phyloP scores from a whole-genome alignment of 1,140 invertebrate genomes.

The Coptotermes formosanus region DNA sequence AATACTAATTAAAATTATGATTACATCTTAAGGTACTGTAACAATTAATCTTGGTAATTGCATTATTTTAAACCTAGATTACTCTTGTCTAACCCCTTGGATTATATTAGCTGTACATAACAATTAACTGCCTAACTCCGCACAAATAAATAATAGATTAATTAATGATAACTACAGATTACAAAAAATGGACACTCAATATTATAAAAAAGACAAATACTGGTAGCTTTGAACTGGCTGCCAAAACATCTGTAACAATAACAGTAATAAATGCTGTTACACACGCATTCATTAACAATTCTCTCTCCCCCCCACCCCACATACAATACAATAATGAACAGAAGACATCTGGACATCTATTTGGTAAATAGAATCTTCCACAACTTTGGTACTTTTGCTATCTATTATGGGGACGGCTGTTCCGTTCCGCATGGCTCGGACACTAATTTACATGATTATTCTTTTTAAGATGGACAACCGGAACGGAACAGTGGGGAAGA shows the following conservation, averaged over 20 bases:
- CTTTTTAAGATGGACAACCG: constrained; percentile 23
- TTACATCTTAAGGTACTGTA: neutral
- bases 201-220: constrained; percentile 21
- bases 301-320: neutral
- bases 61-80: neutral
- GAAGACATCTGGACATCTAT: neutral
- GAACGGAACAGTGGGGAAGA: constrained; percentile 34
- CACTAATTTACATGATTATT: constrained; percentile 16
- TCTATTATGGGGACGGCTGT: constrained; percentile 29
- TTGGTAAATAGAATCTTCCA: neutral
- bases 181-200: constrained; percentile 1
- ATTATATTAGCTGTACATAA: constrained; percentile 12
- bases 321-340: constrained; percentile 23
- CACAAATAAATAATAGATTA: constrained; percentile 22
- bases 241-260: constrained; percentile 21
- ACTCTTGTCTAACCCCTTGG: neutral
- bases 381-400: constrained; percentile 21
- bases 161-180: constrained; percentile 5
- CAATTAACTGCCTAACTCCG: neutral
- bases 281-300: constrained; percentile 19
- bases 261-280: constrained; percentile 31
- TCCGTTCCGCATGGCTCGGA: constrained; percentile 32
- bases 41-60: constrained; percentile 7
- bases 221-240: neutral
- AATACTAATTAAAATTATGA: neutral